Evolutionary conservation across 1,140 invertebrate species (phyloP), one percentile per base, ranked within the genome.

Genomic region (Cydia pomonella): DNA sequence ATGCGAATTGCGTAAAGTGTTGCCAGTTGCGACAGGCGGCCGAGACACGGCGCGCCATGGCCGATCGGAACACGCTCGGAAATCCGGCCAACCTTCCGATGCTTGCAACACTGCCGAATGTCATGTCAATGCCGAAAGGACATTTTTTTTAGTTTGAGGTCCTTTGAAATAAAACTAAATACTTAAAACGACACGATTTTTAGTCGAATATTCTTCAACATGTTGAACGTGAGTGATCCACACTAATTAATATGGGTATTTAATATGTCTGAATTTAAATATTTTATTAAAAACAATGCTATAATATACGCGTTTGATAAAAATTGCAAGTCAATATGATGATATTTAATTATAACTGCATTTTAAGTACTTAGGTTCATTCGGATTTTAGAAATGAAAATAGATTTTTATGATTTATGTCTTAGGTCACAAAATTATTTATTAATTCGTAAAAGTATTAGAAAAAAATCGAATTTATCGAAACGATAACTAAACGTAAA

Each of bases 21-120:
- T 80, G 84, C 81, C 80, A 81, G 81, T 81, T 79, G 83, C 84
- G 82, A 85, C 84, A 83, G 81, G 82, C 87, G 66, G 74, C 74
- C 84, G 91, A 90, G 89, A 92, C 91, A 89, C 91, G 92, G 88
- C 85, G 90, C 89, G 90, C 85, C 90, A 59, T 23, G 83, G 79
- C 82, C 84, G 85, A 82, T 87, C 88, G 84, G 87, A 89, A 88
- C 87, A 87, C 88, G 91, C 86, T 92, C 91, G 91, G 91, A 93
- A 93, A 93, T 93, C 91, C 91, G 91, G 91, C 91, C 91, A 93
- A 92, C 91, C 91, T 93, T 93, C 91, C 91, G 90, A 93, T 85
- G 83, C 86, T 92, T 92, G 91, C 91, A 84, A 92, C 90, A 92
- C 86, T 69, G 64, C 27, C 64, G 64, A 69, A 69, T 69, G 64